Evolutionary conservation across 1,140 invertebrate species (phyloP), one percentile per base, ranked within the genome.

Genomic region (Anastatus disparis): DNA sequence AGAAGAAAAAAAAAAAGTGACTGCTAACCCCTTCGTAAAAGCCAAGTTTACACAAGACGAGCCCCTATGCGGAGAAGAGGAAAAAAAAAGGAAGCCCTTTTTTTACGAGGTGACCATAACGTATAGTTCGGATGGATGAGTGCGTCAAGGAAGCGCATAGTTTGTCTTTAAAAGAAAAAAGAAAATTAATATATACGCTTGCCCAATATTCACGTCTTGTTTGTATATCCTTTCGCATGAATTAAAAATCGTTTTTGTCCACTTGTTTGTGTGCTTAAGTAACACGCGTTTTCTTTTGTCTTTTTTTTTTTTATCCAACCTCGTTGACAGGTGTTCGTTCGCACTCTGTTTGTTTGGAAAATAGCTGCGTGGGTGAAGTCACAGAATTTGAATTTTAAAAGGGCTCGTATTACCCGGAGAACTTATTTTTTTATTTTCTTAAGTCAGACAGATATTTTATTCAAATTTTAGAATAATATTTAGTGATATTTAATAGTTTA

Each of bases 121-220:
- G 9, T 53, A 53, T 15, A 53, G 26, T 29, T 53, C 26, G 50
- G 3, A n/a, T 3, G 27, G 27, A 29, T 53, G 50, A 13, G 27
- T 17, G 22, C 40, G 22, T 40, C 24, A 50, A 50, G 48, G 31
- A 48, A 48, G 59, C 7, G n/a, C 4, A 12, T 1, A 13, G 12
- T 4, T 2, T 7, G 12, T 62, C 0, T 64, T 64, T 26, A 35
- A 52, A 35, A 1, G 26, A n/a, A n/a, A n/a, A n/a, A n/a, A n/a
- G n/a, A n/a, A n/a, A n/a, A n/a, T n/a, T n/a, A n/a, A n/a, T n/a
- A n/a, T n/a, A n/a, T n/a, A n/a, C n/a, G n/a, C n/a, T n/a, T 29
- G 20, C 17, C 40, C 10, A 44, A 31, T 50, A 68, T 68, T 68
- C 55, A 58, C 35, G 66, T 69, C 58, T 26, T 35, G 56, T n/a